Base-by-base conservation (phyloP, 2,113 vertebrate genomes). In the Carassius auratus region DNA sequence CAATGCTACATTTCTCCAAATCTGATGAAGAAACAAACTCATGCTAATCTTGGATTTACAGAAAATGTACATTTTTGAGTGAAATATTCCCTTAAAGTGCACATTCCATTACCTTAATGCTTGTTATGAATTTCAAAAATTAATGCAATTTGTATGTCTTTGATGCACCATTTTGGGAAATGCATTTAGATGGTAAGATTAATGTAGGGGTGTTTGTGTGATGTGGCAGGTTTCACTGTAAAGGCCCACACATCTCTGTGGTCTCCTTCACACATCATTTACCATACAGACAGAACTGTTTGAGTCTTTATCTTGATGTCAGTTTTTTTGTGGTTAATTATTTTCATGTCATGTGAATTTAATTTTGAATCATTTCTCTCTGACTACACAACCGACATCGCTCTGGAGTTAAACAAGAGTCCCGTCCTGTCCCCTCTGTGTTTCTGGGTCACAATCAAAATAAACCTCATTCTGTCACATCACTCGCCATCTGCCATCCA, bases 151-250 rank as follows among this genome's bases (percentile, higher is more conserved):
- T 17, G 19, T 61, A 19, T 73, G 36, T 48, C 12, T 57, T 61
- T 68, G 8, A 50, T 86, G 74, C 81, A 59, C 0, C 23, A 17
- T 78, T 38, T 48, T 59, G 62, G 38, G 21, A 64, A 79, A 80
- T 80, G 14, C 17, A 19, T 66, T 21, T 59, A 48, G 62, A 61
- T 83, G 48, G 36, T 76, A 77, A 45, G 23, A 74, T 68, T 36
- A 68, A 13, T 33, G 2, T 52, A 50, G 14, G 64, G 8, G 79
- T 57, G n/a, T 64, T 45, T 48, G 23, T 19, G 36, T 64, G 77
- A 71, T 48, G 12, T 45, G 59, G 61, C 13, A 17, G 5, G 59
- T 26, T 80, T 80, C 8, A 19, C 48, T 2, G 10, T 61, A 3
- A 61, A 30, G 26, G 4, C 50, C 50, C 23, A 55, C 23, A 52